Conservation (phyloP, 2,113 vertebrate species). For the Gracilinanus agilis region DNA sequence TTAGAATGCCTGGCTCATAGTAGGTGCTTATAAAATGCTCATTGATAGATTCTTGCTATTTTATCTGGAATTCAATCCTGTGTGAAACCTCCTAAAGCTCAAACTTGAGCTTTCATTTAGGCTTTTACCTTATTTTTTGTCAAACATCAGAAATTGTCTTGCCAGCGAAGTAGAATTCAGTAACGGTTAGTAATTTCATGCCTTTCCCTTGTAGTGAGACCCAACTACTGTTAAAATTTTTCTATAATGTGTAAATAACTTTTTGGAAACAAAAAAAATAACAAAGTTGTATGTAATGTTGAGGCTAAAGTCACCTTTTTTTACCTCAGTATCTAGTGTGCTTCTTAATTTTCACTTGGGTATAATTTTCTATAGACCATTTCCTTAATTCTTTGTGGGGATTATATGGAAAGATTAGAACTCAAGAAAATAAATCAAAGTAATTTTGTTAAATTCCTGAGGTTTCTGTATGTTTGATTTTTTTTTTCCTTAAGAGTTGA, state of each 20-base stretch:
- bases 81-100: not conserved
- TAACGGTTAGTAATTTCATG: constrained; percentile 14
- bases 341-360: constrained; percentile 27
- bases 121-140: not conserved
- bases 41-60: not conserved
- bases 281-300: not conserved
- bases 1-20: not conserved
- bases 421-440: constrained; percentile 21
- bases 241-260: constrained; percentile 27
- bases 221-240: not conserved
- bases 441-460: not conserved
- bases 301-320: not conserved
- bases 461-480: not conserved
- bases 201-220: not conserved
- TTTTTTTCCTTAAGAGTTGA: not conserved
- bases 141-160: not conserved
- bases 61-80: constrained; percentile 23
- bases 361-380: constrained; percentile 1
- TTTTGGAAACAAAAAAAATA: constrained; percentile 12
- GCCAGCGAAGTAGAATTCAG: constrained; percentile 22
- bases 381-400: constrained; percentile 29
- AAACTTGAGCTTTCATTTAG: not conserved
- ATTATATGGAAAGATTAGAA: not conserved
- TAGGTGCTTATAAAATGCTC: constrained; percentile 27
- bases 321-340: not conserved